Conservation (phyloP, 1,140 invertebrate species). For the Atta colombica region DNA sequence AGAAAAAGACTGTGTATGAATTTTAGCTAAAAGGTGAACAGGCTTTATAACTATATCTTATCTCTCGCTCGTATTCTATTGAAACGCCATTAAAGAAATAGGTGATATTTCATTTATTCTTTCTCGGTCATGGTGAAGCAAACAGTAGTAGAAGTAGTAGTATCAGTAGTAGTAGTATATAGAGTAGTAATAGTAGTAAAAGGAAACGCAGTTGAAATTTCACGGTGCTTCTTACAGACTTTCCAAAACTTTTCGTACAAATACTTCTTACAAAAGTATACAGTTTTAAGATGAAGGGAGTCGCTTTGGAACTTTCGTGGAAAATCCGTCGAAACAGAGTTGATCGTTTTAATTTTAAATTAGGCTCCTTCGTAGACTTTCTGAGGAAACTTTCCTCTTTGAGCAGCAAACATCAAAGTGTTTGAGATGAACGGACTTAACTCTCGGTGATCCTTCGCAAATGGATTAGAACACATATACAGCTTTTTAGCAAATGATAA, state of each 20-base stretch:
- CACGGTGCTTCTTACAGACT: slow-evolving; percentile 1
- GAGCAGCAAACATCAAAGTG: background rate
- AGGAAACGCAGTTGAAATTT: background rate
- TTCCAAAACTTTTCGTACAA: background rate
- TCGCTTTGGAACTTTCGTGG: background rate
- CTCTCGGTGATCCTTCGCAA: background rate
- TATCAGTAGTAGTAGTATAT: background rate
- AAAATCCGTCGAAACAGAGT: background rate
- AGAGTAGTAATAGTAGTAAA: background rate
- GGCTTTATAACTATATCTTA: background rate
- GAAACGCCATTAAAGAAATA: background rate
- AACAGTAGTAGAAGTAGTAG: background rate
- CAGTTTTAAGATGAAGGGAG: background rate
- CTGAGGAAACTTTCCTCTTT: background rate
- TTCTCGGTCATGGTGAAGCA: background rate
- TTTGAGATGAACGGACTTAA: background rate
- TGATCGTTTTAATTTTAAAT: slow-evolving; percentile 14
- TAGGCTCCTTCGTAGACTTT: background rate
- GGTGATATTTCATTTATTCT: background rate
- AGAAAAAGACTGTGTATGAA: too few species aligned
- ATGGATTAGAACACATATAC: background rate
- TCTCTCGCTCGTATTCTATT: slow-evolving; percentile 15
- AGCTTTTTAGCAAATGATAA: slow-evolving; percentile 35
- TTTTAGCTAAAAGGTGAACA: too few species aligned
- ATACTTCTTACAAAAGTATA: background rate